Evolutionary conservation across 1,140 invertebrate species (phyloP), one percentile per base, ranked within the genome.

Genomic region (Chironomus striatipennis): DNA sequence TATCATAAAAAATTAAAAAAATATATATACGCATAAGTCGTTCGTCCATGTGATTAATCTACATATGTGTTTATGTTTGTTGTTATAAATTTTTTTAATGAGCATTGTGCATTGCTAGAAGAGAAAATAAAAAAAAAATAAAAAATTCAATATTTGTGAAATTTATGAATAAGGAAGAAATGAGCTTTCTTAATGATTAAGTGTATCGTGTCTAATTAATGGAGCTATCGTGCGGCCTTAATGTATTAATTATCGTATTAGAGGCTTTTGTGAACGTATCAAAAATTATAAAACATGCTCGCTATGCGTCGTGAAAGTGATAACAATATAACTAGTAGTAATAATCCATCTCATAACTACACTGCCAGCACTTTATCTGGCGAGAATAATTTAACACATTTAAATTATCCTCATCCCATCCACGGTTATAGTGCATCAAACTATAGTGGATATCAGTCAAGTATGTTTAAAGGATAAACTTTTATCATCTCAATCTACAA

Each of bases 261-360:
- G 65, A 70, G 65, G 65, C 65, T 70, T 70, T 70, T 70, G 65
- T 57, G 47, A 57, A 70, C 65, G 65, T 70, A 18, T 9, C 2
- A 20, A 70, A 42, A 70, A 70, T 67, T 34, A 65, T 82, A 81
- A 80, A 82, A 82, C 80, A 81, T 82, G 81, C 81, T 82, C 80
- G 82, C 81, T 79, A 82, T 82, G 81, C 80, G 81, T 77, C 81
- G 81, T 75, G 81, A 82, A 78, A 81, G 78, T 81, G 81, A 82
- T 80, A 42, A 64, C 65, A 34, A 65, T 75, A 74, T 74, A 75
- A 42, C 47, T 75, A 76, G 74, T 43, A 73, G 65, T 76, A 77
- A 73, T 75, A 72, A 78, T 77, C 74, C 73, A 78, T 12, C 76
- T 77, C 10, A 74, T 78, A 57, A 42, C 76, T 34, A 34, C 76